These are phyloP conservation scores for Illadopsis cleaveri DNA, from an alignment of 2,113 vertebrate species.

Conservation along the genomic window DNA sequence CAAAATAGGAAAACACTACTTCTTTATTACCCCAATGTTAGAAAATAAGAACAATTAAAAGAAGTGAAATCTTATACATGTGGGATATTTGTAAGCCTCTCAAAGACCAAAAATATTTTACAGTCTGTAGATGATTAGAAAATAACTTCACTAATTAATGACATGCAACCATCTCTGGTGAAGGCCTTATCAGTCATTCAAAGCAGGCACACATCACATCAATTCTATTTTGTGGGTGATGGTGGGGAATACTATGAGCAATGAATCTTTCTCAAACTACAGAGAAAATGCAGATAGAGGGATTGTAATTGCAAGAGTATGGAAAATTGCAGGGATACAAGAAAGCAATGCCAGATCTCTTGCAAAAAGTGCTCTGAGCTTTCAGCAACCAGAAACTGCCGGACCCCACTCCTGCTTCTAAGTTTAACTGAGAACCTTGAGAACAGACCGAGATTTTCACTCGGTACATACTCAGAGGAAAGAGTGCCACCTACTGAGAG, in stretches of 20 bases:
- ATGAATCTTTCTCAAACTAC: neutral
- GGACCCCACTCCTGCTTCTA: neutral
- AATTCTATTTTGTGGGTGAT: neutral
- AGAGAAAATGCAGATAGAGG: neutral
- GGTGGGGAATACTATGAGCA: neutral
- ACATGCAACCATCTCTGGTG: neutral
- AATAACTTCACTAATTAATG: neutral
- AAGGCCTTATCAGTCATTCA: neutral
- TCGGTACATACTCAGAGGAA: constrained; percentile 52
- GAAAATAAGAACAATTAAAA: neutral
- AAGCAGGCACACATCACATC: neutral
- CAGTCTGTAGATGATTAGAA: neutral
- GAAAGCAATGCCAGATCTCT: neutral
- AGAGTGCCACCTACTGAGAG: constrained; percentile 68
- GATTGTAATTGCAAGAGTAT: neutral
- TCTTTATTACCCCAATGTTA: neutral
- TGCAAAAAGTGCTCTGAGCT: neutral
- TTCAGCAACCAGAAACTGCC: neutral
- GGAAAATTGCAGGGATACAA: neutral
- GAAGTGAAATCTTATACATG: neutral
- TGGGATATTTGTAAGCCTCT: neutral
- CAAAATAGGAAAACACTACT: neutral
- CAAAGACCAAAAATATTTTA: neutral
- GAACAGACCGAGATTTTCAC: constrained; percentile 12
- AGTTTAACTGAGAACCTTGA: constrained; percentile 12